Percentiles rank a stretch among this genome's conserved stretches.
Evolutionary conservation across 2,888 invertebrate species (phyloP).

Genomic region (Diachrysia chrysitis): DNA sequence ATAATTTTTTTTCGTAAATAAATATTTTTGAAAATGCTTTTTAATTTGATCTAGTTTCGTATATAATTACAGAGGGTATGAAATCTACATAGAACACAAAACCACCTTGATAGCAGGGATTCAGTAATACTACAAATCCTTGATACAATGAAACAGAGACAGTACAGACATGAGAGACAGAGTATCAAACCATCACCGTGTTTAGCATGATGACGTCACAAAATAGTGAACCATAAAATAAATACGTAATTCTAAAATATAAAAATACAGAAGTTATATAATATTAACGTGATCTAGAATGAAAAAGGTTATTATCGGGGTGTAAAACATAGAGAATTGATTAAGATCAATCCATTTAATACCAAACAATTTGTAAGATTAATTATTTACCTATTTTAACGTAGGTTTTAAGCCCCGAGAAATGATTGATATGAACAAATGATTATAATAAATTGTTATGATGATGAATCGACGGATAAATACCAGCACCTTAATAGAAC

Average conservation of each 20-base stretch:
- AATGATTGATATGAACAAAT: conserved; percentile 42
- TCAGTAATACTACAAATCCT: conserved; percentile 45
- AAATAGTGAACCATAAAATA: conserved; percentile 51
- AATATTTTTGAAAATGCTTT: neutral
- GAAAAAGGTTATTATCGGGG: conserved; percentile 39
- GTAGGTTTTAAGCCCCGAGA: conserved; percentile 49
- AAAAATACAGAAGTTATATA: conserved; percentile 31
- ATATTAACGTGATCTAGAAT: conserved; percentile 37
- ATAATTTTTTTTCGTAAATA: neutral
- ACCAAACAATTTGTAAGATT: neutral
- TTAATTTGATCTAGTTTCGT: neutral
- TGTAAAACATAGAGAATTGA: conserved; percentile 40
- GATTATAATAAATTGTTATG: conserved; percentile 40
- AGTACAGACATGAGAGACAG: conserved; percentile 72
- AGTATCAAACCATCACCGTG: conserved; percentile 89
- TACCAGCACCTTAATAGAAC: conserved; percentile 76
- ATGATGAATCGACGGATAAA: conserved; percentile 55
- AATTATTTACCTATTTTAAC: neutral
- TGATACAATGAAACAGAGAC: conserved; percentile 62
- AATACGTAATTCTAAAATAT: conserved; percentile 45
- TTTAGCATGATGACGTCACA: conserved; percentile 71
- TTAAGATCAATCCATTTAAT: neutral
- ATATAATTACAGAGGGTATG: conserved; percentile 5
- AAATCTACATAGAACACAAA: conserved; percentile 21
- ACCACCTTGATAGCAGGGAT: conserved; percentile 50